Evolutionary conservation across 2,113 vertebrate genomes (phyloP), one percentile per base, ranked within the genome.

Genomic region (Verasper variegatus): DNA sequence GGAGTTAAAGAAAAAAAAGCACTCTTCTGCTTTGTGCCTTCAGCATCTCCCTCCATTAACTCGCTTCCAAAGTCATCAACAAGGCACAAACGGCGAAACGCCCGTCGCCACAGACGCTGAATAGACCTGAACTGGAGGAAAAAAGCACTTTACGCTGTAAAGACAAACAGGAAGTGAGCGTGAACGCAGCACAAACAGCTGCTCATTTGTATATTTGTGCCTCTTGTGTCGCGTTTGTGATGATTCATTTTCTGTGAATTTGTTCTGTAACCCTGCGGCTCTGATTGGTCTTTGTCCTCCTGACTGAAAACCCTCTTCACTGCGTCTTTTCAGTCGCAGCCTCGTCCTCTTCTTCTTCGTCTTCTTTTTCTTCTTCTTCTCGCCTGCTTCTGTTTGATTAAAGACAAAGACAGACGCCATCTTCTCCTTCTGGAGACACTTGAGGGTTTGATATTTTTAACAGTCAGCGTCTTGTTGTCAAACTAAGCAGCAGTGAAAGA

Each of bases 111-210:
- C 2, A 11, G 76, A 69, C 26, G 20, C 78, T 84, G 83, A 87
- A 86, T 71, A 69, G 77, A 74, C 54, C 60, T 63, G 61, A 70
- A 78, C 71, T 51, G 47, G 54, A 79, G 59, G 73, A 58, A 69
- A 18, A 51, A 71, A 78, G 42, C 10, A 54, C 81, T 78, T 79
- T 51, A 61, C 61, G 49, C 54, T 2, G 59, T 26, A 47, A 54
- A 87, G 63, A 80, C 79, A 81, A 88, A 85, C 78, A 87, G 80
- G 83, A 88, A 87, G 78, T 40, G 31, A 68, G 74, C 10, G 6
- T 42, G 40, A 56, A 17, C 45, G 5, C 71, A 80, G 62, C 79
- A 51, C 67, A 65, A 77, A 71, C 88, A 87, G 78, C 86, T 86
- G 80, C 71, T 81, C 37, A 40, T 72, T 77, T 52, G 57, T 26